Percentiles rank a stretch among this genome's conserved stretches.
phyloP scores from a whole-genome alignment of 2,888 invertebrate species.

The Ennomos erosarius region DNA sequence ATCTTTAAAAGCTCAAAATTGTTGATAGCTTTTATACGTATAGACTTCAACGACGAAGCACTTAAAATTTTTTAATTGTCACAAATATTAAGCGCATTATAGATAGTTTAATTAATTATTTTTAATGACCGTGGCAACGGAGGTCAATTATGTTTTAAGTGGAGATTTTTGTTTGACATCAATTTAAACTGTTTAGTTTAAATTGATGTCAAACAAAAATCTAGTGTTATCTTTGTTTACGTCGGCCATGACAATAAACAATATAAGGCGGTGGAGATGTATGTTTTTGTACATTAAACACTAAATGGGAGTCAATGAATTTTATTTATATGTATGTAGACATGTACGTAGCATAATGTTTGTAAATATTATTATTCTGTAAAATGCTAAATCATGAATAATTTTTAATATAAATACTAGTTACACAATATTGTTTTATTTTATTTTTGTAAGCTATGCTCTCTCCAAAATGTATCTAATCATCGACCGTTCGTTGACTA shows the following conservation, averaged over 20 bases:
- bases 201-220: too few species aligned
- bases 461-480: too few species aligned
- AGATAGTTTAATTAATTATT: slow-evolving; percentile 1
- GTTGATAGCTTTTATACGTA: too few species aligned
- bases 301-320: slow-evolving; percentile 82
- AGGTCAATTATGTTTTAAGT: slow-evolving; percentile 14
- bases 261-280: slow-evolving; percentile 58
- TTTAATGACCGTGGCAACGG: slow-evolving; percentile 4
- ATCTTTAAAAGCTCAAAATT: too few species aligned
- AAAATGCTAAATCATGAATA: slow-evolving; percentile 85
- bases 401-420: slow-evolving; percentile 83
- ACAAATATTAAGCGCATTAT: slow-evolving; percentile 2
- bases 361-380: slow-evolving; percentile 84
- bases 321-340: slow-evolving; percentile 84
- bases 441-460: slow-evolving; percentile 23
- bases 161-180: neutral
- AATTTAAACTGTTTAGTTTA: too few species aligned
- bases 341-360: slow-evolving; percentile 80
- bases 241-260: slow-evolving; percentile 59
- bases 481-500: too few species aligned
- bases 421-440: slow-evolving; percentile 82
- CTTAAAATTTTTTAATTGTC: slow-evolving; percentile 1
- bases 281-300: slow-evolving; percentile 77
- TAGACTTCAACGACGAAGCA: neutral
- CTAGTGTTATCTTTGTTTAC: slow-evolving; percentile 40